Base-by-base conservation (phyloP, 2,888 invertebrate genomes). In the Metacarcinus magister region DNA sequence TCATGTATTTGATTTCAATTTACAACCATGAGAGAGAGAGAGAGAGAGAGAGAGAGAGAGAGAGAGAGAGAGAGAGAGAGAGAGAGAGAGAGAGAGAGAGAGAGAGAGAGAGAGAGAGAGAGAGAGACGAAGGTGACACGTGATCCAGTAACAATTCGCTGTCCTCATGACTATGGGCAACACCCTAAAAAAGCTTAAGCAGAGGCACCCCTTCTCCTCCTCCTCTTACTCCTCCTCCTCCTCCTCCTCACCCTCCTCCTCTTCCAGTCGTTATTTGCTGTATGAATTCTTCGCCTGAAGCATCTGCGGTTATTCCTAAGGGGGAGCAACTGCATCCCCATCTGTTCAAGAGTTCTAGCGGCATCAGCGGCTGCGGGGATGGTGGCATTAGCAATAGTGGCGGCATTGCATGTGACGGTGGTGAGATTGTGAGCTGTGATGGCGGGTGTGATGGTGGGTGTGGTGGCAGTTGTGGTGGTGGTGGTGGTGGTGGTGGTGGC, bases 401-500 rank as follows among this genome's bases (percentile, higher is more conserved):
- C n/a, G n/a, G n/a, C n/a, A n/a, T n/a, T n/a, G n/a, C n/a, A n/a
- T n/a, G 28, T 92, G 16, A 54, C 54, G 28, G 91, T 46, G n/a
- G 46, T 46, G 44, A 8, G 44, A 44, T 7, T 19, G 91, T 91
- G 44, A 44, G 4, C 19, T 10, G 28, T 91, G 32, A 39, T 19
- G 44, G 23, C 3, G 7, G 46, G n/a, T n/a, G n/a, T n/a, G n/a
- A n/a, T n/a, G n/a, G n/a, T n/a, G n/a, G n/a, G n/a, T n/a, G n/a
- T n/a, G n/a, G n/a, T n/a, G n/a, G n/a, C n/a, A n/a, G n/a, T 91
- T 44, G 67, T 93, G 93, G 93, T 93, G 39, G 93, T 93, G 93
- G 54, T 67, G 39, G 93, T n/a, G 44, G 92, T 46, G 44, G 93
- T 93, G 67, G 93, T 93, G 39, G 93, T 93, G 28, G 82, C 19